Base-by-base conservation (phyloP, 2,888 invertebrate genomes). In the Harpalus rubripes region DNA sequence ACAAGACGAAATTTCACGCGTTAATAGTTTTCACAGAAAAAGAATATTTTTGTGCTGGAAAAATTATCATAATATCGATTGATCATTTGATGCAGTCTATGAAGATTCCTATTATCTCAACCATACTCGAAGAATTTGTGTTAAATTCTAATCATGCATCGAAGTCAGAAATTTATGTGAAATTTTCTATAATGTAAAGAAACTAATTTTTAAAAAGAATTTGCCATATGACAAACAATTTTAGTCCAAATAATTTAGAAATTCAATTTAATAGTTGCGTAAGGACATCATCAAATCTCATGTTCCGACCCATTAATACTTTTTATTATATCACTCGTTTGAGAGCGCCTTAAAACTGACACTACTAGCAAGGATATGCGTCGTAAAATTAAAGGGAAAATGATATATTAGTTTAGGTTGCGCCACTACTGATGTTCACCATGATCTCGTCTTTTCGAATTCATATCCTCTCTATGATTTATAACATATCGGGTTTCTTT, bases 401-500 rank as follows among this genome's bases (percentile, higher is more conserved):
- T 72, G 58, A 74, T 58, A 80, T 15, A 80, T 80, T 80, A 80
- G 80, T 52, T 56, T 39, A 52, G 76, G 72, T 68, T 82, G 82
- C 32, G 81, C 65, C 63, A 81, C 63, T 81, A 15, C 26, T 56
- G 74, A 74, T 39, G 32, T 15, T 68, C 22, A 8, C 44, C 52
- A 76, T 12, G 8, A 1, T 12, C 0, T 52, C 44, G 44, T 12
- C 44, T 52, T 52, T 52, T 56, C 10, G 56, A 76, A 56, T 76
- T 76, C 76, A 65, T 52, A 81, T 81, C 56, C 81, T 18, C 15
- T 26, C 12, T 32, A 39, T 76, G 76, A 83, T 83, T 83, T 83
- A 83, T 83, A 83, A 44, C 59, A 44, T 56, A 83, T 83, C 76
- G 52, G 22, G 76, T 76, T 83, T 83, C 74, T 83, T 76, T 83